Conservation (phyloP, 2,113 vertebrate genomes). For the Embiotoca jacksoni region DNA sequence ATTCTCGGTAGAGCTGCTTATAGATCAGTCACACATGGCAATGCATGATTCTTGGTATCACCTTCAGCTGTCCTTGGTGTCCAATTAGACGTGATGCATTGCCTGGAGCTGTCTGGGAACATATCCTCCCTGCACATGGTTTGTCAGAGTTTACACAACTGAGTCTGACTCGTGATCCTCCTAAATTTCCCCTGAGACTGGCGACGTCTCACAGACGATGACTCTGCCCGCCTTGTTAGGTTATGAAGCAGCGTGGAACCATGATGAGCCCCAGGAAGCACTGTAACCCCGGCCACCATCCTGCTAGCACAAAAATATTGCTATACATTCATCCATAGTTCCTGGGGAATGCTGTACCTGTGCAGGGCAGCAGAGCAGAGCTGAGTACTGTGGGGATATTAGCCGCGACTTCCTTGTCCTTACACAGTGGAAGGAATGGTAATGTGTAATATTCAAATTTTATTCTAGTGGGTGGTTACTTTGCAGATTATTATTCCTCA, state of each 20-base stretch:
- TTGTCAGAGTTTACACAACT: conserved; percentile 28
- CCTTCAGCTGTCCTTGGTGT: conserved; percentile 44
- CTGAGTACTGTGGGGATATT: conserved; percentile 28
- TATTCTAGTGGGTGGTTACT: too few species aligned
- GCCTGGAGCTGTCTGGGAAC: conserved; percentile 5
- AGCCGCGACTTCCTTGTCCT: neutral
- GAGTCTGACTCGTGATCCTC: conserved; percentile 46
- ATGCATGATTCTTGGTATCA: conserved; percentile 16
- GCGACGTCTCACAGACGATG: conserved; percentile 3
- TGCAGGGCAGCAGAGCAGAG: conserved; percentile 39
- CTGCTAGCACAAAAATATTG: conserved; percentile 18
- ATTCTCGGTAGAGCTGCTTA: conserved; percentile 2
- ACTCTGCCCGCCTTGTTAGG: conserved; percentile 53
- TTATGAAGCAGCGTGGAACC: conserved; percentile 48
- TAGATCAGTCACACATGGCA: conserved; percentile 15
- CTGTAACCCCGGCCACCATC: neutral
- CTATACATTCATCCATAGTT: conserved; percentile 10
- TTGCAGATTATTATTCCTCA: too few species aligned
- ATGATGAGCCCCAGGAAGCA: conserved; percentile 7
- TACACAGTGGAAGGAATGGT: conserved; percentile 4
- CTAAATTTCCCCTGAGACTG: conserved; percentile 56
- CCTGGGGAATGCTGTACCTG: conserved; percentile 27
- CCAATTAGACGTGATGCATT: conserved; percentile 52
- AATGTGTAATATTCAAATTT: neutral
- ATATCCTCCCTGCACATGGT: conserved; percentile 10